phyloP scores from a whole-genome alignment of 2,113 vertebrate genomes.

The Seriola dumerili region DNA sequence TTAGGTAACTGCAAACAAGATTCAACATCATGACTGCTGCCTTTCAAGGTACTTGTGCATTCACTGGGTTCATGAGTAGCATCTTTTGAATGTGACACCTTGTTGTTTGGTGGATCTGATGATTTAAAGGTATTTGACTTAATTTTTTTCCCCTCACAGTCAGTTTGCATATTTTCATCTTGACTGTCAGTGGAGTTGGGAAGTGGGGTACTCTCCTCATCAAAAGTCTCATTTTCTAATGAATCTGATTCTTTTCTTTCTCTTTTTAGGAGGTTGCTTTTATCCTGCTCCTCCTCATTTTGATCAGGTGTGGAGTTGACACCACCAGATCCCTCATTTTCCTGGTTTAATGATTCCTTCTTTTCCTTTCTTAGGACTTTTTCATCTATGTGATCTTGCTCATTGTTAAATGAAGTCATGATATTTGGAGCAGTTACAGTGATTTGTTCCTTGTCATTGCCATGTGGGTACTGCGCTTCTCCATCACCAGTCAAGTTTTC shows the following conservation, averaged over 20 bases:
- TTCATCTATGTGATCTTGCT: constrained; percentile 2
- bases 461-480: neutral
- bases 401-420: neutral
- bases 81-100: constrained; percentile 16
- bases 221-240: constrained; percentile 1
- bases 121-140: constrained; percentile 7
- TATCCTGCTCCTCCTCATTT: neutral
- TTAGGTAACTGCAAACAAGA: constrained; percentile 17
- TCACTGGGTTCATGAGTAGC: constrained; percentile 11
- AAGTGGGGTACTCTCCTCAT: constrained; percentile 13
- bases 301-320: constrained; percentile 10
- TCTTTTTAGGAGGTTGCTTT: neutral
- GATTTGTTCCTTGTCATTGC: constrained; percentile 1
- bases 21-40: constrained; percentile 24
- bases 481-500: constrained; percentile 30
- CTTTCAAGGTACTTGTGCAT: constrained; percentile 7
- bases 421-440: neutral
- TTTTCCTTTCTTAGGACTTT: constrained; percentile 2
- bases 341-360: neutral
- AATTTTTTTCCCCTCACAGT: constrained; percentile 36
- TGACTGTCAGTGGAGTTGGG: neutral
- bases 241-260: neutral
- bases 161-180: constrained; percentile 26
- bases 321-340: neutral
- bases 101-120: neutral